phyloP scores from a whole-genome alignment of 2,888 invertebrate species.

The Oscheius myriophilus region DNA sequence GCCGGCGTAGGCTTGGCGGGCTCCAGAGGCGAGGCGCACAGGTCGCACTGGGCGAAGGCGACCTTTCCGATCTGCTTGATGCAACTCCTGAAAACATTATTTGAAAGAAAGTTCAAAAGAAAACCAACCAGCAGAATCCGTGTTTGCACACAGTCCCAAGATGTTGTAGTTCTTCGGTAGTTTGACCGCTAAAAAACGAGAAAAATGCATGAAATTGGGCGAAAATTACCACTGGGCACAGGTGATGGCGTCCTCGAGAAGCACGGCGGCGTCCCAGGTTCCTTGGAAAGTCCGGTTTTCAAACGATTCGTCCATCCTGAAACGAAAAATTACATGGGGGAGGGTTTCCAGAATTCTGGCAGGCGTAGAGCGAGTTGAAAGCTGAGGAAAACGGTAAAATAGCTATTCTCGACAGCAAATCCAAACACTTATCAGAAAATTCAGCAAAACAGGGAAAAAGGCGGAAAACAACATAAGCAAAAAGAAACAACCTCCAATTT shows the following conservation, averaged over 20 bases:
- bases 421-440: too few relatives aligned
- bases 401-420: too few relatives aligned
- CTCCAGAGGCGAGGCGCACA: conserved; percentile 10
- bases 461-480: too few relatives aligned
- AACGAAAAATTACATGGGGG: too few relatives aligned
- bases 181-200: conserved; percentile 10
- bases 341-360: too few relatives aligned
- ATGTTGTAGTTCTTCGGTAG: conserved; percentile 16
- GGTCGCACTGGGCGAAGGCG: background rate
- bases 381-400: too few relatives aligned
- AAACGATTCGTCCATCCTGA: too few relatives aligned
- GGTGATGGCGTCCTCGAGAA: background rate
- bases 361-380: too few relatives aligned
- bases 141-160: conserved; percentile 46
- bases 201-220: conserved; percentile 8
- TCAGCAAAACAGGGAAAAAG: too few relatives aligned
- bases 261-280: conserved; percentile 7
- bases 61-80: conserved; percentile 6
- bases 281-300: background rate
- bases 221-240: conserved; percentile 14
- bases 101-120: background rate
- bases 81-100: conserved; percentile 17
- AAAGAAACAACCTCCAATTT: too few relatives aligned
- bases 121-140: conserved; percentile 46
- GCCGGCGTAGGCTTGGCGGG: conserved; percentile 12